A percentile compares a stretch with the other conserved stretches of the same genome.
Conservation (phyloP, 2,113 vertebrate genomes). For the Pyxicephalus adspersus region DNA sequence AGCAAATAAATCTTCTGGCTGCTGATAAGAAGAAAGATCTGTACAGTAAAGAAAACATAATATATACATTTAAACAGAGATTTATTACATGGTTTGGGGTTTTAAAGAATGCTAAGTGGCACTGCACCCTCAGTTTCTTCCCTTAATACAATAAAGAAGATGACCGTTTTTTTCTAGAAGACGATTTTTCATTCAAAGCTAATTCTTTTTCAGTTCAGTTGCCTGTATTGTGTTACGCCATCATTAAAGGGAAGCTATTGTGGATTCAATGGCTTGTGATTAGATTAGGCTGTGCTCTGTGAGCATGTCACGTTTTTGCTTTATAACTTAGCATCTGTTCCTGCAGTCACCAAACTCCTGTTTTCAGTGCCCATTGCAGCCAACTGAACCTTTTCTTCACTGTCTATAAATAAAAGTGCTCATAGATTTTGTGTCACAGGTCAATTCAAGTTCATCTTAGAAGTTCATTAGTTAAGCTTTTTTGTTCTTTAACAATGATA, state of each 20-base stretch:
- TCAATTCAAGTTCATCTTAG: slow-evolving; percentile 70
- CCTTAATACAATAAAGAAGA: slow-evolving; percentile 39
- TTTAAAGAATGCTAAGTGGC: slow-evolving; percentile 23
- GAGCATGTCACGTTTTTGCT: slow-evolving; percentile 40
- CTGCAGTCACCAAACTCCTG: slow-evolving; percentile 33
- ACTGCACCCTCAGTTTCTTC: slow-evolving; percentile 4
- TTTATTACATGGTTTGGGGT: background rate
- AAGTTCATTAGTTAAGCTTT: slow-evolving; percentile 61
- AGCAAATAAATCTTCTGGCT: slow-evolving; percentile 11
- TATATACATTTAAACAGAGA: background rate
- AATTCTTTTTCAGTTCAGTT: slow-evolving; percentile 41
- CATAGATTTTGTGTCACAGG: slow-evolving; percentile 61
- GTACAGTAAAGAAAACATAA: background rate
- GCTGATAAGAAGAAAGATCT: slow-evolving; percentile 8
- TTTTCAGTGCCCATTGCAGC: slow-evolving; percentile 32
- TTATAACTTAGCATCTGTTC: slow-evolving; percentile 49
- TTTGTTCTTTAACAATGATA: slow-evolving; percentile 65
- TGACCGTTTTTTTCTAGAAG: slow-evolving; percentile 8
- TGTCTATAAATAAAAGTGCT: background rate
- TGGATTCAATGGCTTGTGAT: slow-evolving; percentile 48
- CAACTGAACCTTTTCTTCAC: slow-evolving; percentile 26
- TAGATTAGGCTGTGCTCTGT: slow-evolving; percentile 48
- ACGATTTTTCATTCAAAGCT: slow-evolving; percentile 43
- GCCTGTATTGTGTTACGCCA: slow-evolving; percentile 47
- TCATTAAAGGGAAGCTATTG: slow-evolving; percentile 46